Conservation (phyloP, 2,888 invertebrate species). For the Nephrotoma flavescens region DNA sequence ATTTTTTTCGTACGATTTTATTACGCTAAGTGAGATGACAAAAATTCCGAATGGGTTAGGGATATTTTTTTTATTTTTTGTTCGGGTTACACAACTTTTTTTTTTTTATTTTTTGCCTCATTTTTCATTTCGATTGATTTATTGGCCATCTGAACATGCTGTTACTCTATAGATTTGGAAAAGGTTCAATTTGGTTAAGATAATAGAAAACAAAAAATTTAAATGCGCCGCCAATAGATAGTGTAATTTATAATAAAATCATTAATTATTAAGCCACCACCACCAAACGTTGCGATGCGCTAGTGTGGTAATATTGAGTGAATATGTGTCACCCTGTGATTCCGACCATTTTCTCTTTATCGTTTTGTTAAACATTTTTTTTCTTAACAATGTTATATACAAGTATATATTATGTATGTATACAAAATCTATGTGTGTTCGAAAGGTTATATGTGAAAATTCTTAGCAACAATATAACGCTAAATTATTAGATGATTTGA, state of each 20-base stretch:
- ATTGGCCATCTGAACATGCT: not conserved
- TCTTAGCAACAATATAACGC: not conserved
- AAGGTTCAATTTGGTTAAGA: not conserved
- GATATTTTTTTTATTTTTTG: not conserved
- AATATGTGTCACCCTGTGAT: not conserved
- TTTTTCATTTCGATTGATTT: not conserved
- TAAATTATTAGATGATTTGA: not conserved
- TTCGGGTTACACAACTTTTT: not conserved
- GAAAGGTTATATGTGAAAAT: not conserved
- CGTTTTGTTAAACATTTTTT: not conserved
- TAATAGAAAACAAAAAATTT: not conserved
- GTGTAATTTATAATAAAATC: not conserved
- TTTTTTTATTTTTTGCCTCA: not conserved
- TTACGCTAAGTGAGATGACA: not conserved
- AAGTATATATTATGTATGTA: not conserved
- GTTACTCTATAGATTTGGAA: not conserved
- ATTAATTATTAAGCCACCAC: not conserved
- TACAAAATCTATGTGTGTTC: no score
- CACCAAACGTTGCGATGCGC: not conserved
- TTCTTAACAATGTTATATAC: not conserved
- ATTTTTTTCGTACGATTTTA: not conserved
- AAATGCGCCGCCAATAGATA: not conserved
- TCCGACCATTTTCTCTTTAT: not conserved
- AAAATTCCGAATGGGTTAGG: not conserved
- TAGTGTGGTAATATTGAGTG: not conserved